These are phyloP conservation scores for Cottoperca gobio DNA, from an alignment of 2,797 vertebrate genomes.

Conservation along the genomic window DNA sequence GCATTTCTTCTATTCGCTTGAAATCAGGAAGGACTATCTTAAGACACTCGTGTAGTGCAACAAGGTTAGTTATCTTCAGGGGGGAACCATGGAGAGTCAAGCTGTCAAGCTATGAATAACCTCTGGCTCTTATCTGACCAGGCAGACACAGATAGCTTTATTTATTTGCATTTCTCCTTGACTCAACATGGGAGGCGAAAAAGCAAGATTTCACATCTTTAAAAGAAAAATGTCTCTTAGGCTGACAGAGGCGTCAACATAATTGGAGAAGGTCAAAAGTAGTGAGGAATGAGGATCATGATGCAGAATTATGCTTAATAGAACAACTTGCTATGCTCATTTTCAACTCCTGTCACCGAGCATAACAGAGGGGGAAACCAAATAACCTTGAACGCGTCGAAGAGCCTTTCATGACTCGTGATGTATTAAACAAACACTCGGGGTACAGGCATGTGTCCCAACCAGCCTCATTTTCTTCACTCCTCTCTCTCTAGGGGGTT, in stretches of 20 bases:
- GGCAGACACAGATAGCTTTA: conserved; percentile 62
- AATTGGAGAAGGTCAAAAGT: conserved; percentile 2
- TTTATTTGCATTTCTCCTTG: conserved; percentile 76
- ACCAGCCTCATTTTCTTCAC: conserved; percentile 64
- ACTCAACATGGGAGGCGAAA: conserved; percentile 61
- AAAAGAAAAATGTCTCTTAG: neutral
- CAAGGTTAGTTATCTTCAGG: conserved; percentile 47
- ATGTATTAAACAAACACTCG: conserved; percentile 72
- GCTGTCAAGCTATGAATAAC: conserved; percentile 63
- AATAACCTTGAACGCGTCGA: conserved; percentile 60
- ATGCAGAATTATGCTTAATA: neutral
- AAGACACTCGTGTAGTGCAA: conserved; percentile 40
- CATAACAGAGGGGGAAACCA: conserved; percentile 49
- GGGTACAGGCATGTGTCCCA: conserved; percentile 53
- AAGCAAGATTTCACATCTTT: conserved; percentile 41
- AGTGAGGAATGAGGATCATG: neutral
- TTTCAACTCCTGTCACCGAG: conserved; percentile 43
- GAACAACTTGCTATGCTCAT: neutral
- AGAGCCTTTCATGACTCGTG: conserved; percentile 56
- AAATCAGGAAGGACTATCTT: conserved; percentile 44
- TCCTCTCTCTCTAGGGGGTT: conserved; percentile 44
- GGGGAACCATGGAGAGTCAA: conserved; percentile 30
- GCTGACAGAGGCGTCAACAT: conserved; percentile 6
- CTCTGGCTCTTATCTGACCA: conserved; percentile 63
- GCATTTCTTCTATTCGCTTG: neutral